Conservation (phyloP, 2,888 invertebrate genomes). For the Nycteola revayana region DNA sequence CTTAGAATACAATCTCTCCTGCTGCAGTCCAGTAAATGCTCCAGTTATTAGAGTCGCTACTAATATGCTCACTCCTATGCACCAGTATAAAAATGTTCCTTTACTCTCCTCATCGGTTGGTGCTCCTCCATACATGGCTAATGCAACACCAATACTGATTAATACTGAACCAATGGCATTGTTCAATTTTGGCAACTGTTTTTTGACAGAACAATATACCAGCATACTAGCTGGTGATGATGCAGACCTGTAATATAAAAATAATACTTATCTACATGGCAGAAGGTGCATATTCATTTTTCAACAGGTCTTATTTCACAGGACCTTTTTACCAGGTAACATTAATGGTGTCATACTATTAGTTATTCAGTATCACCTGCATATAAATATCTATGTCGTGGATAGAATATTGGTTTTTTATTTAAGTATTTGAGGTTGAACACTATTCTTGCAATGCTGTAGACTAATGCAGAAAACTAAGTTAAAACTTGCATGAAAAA, state of each 20-base stretch:
- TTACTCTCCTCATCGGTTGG: constrained; percentile 51
- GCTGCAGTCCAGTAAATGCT: constrained; percentile 69
- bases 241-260: constrained; percentile 55
- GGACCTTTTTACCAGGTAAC: no score
- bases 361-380: no score
- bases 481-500: no score
- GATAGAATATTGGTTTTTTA: no score
- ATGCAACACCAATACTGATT: constrained; percentile 60
- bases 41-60: constrained; percentile 60
- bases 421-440: no score
- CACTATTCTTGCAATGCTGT: no score
- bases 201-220: constrained; percentile 62
- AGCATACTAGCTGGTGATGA: constrained; percentile 73
- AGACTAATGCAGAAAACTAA: no score
- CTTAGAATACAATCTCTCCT: constrained; percentile 62
- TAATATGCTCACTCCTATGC: constrained; percentile 61
- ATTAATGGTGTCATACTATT: no score
- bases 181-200: constrained; percentile 51
- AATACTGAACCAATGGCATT: constrained; percentile 64
- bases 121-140: constrained; percentile 70
- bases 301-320: no score
- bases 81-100: constrained; percentile 63
- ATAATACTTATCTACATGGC: background rate
- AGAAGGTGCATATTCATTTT: no score
- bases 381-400: no score